Evolutionary conservation across 2,797 vertebrate species (phyloP).

Genomic region (Pseudocheirus occidentalis): DNA sequence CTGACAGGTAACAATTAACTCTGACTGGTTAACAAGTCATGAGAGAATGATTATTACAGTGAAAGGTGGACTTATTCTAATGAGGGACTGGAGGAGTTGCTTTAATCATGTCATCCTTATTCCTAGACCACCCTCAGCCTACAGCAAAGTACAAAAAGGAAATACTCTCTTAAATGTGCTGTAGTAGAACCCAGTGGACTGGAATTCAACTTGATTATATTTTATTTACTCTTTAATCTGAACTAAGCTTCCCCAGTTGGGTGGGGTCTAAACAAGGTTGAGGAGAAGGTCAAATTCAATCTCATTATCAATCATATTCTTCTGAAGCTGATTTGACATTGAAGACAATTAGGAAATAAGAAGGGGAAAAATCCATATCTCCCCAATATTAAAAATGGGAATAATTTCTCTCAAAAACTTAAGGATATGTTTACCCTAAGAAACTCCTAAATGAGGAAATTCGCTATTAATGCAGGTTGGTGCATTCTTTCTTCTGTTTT

Average conservation of each 20-base stretch:
- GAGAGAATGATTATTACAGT: not conserved
- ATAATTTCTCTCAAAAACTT: not conserved
- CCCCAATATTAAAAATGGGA: too few species aligned
- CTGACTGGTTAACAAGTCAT: too few species aligned
- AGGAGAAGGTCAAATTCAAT: not conserved
- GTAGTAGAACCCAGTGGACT: not conserved
- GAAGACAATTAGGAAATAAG: not conserved
- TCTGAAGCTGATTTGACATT: not conserved
- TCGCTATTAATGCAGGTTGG: not conserved
- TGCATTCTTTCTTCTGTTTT: not conserved
- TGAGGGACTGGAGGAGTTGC: not conserved
- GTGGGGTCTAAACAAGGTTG: too few species aligned
- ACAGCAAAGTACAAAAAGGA: too few species aligned
- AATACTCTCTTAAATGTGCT: rapidly evolving
- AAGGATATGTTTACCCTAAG: not conserved
- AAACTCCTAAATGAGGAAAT: not conserved
- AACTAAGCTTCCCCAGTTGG: not conserved
- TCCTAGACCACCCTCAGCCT: not conserved
- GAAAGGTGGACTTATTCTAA: not conserved
- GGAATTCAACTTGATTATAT: not conserved
- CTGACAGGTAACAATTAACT: not conserved
- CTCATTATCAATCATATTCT: not conserved
- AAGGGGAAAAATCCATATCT: not conserved
- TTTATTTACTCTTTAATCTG: not conserved
- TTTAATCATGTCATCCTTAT: not conserved